Conservation (phyloP, 1,140 invertebrate species). For the Sycophila sp. region DNA sequence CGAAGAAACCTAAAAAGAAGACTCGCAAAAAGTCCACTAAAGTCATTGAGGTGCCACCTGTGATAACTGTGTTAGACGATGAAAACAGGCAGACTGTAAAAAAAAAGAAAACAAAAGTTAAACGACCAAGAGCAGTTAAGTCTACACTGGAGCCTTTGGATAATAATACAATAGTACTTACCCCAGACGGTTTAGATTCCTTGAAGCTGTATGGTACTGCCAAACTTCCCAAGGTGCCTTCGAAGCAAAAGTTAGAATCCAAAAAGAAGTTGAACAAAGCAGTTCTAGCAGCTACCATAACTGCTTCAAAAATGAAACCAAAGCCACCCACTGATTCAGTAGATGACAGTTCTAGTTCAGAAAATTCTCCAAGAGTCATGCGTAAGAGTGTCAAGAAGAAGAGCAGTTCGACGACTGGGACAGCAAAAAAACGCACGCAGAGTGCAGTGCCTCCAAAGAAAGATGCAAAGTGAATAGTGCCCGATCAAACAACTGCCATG, state of each 20-base stretch:
- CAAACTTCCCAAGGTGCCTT: constrained; percentile 53
- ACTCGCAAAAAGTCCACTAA: constrained; percentile 56
- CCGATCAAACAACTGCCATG: constrained; percentile 2
- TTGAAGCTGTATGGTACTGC: constrained; percentile 63
- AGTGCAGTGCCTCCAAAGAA: constrained; percentile 25
- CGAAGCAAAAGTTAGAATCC: constrained; percentile 53
- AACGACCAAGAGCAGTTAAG: constrained; percentile 48
- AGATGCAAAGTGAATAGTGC: constrained; percentile 22
- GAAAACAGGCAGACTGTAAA: constrained; percentile 59
- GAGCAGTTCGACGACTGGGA: constrained; percentile 9
- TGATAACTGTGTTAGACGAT: constrained; percentile 44
- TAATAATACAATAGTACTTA: constrained; percentile 35
- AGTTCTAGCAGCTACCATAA: constrained; percentile 45
- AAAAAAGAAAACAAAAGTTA: constrained; percentile 66
- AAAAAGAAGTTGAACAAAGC: constrained; percentile 69
- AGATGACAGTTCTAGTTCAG: constrained; percentile 67
- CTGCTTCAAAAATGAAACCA: constrained; percentile 47
- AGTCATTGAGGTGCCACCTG: constrained; percentile 43
- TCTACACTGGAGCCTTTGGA: constrained; percentile 43
- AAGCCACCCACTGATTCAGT: constrained; percentile 48
- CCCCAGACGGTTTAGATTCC: constrained; percentile 44
- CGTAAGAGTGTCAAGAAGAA: constrained; percentile 23
- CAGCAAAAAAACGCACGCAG: constrained; percentile 20
- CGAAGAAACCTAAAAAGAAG: constrained; percentile 64
- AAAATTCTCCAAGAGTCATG: constrained; percentile 52